Conservation (phyloP, 1,140 invertebrate species). For the Pachypeltis micranthus region DNA sequence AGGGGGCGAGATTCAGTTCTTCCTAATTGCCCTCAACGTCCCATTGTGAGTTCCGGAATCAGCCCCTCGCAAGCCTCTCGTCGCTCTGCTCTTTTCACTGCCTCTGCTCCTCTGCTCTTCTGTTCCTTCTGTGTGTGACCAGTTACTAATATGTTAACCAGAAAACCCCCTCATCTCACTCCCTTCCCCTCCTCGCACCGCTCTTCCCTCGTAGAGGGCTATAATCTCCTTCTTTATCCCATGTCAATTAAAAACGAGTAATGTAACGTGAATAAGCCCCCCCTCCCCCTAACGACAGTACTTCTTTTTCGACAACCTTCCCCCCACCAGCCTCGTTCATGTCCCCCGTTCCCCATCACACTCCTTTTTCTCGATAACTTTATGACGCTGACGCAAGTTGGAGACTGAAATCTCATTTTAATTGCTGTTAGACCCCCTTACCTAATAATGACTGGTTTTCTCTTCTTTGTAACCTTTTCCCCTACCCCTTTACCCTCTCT, state of each 20-base stretch:
- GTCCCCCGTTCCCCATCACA: too few species aligned
- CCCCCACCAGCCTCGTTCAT: background rate
- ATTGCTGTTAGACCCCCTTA: background rate
- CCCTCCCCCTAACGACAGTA: background rate
- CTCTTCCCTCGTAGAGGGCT: background rate
- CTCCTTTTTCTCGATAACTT: background rate
- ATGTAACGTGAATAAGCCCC: background rate
- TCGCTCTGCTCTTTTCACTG: too few species aligned
- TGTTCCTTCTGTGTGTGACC: background rate
- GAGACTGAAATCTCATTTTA: background rate
- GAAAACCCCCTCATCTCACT: background rate
- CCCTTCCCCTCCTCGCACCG: too few species aligned
- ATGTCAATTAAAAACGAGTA: conserved; percentile 13
- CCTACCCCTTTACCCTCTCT: too few species aligned
- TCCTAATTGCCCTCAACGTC: background rate
- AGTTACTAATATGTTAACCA: background rate
- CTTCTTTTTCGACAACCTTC: background rate
- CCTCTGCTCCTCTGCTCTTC: too few species aligned
- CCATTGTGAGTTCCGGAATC: background rate
- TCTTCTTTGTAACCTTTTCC: too few species aligned
- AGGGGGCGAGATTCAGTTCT: background rate
- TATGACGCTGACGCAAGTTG: background rate
- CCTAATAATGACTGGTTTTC: too few species aligned
- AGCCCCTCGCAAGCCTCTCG: too few species aligned
- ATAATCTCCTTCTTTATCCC: background rate